Conservation (phyloP, 37 sponge, comb jelly and placozoan species). For the Halichondria panicea region DNA sequence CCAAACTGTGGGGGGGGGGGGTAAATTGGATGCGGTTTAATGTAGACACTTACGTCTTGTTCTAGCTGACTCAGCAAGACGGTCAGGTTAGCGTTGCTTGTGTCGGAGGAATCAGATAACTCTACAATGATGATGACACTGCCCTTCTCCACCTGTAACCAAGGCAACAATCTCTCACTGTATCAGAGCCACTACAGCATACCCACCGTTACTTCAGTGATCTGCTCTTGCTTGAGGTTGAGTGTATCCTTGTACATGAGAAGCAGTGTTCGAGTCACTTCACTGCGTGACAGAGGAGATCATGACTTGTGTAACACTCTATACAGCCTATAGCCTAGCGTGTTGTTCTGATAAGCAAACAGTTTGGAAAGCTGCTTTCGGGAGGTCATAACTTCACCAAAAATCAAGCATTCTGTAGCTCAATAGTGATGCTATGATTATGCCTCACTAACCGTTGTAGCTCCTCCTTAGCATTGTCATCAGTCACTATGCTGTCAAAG, state of each 20-base stretch:
- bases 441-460: slow-evolving; percentile 12
- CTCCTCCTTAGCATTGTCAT: not conserved
- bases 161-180: not conserved
- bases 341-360: too few relatives aligned
- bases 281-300: not conserved
- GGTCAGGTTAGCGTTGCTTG: slow-evolving; percentile 32
- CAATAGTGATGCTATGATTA: too few relatives aligned
- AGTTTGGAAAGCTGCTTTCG: too few relatives aligned
- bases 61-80: slow-evolving; percentile 25
- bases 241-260: not conserved
- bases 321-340: too few relatives aligned
- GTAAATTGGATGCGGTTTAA: too few relatives aligned
- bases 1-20: not conserved
- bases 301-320: too few relatives aligned
- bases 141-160: slow-evolving; percentile 22
- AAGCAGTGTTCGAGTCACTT: slow-evolving; percentile 8
- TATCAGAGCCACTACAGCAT: not conserved
- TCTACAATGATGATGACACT: slow-evolving; percentile 33
- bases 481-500: not conserved
- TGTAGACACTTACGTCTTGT: slow-evolving; percentile 62
- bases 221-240: slow-evolving; percentile 21
- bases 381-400: too few relatives aligned
- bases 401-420: too few relatives aligned
- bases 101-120: not conserved
- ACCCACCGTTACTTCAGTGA: slow-evolving; percentile 15